A percentile compares a stretch with the other conserved stretches of the same genome.
phyloP scores from a whole-genome alignment of 35 echinoderm and acorn worm species.

The Anneissia japonica region DNA sequence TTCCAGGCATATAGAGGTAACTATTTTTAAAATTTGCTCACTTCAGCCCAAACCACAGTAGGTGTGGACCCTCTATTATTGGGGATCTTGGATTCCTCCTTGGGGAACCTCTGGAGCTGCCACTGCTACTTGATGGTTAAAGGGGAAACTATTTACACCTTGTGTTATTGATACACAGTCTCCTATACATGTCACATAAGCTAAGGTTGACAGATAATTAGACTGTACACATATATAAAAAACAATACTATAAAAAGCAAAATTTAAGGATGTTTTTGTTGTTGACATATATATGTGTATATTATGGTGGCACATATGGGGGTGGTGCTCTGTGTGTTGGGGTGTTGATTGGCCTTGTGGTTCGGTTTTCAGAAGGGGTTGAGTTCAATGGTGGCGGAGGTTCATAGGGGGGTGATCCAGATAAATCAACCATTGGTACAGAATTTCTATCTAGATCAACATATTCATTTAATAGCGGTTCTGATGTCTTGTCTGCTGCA shows the following conservation, averaged over 20 bases:
- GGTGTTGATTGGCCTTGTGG: conserved; percentile 58
- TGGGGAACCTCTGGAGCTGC: too few relatives aligned
- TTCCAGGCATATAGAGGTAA: too few relatives aligned
- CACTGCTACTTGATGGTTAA: too few relatives aligned
- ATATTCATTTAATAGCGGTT: conserved; percentile 64
- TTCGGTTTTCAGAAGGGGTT: conserved; percentile 70
- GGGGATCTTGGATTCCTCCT: too few relatives aligned
- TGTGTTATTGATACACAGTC: not conserved
- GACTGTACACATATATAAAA: not conserved
- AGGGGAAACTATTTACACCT: too few relatives aligned
- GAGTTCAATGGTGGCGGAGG: conserved; percentile 69
- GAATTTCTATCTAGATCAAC: conserved; percentile 60
- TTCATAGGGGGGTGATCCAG: conserved; percentile 68
- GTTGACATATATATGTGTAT: not conserved
- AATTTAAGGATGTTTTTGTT: not conserved
- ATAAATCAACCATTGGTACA: conserved; percentile 80
- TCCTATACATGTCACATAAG: not conserved
- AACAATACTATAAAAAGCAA: not conserved
- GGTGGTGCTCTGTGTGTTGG: conserved; percentile 83
- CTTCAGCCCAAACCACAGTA: too few relatives aligned
- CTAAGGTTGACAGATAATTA: not conserved
- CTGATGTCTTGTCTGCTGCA: conserved; percentile 32
- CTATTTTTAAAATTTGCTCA: too few relatives aligned
- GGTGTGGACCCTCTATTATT: too few relatives aligned
- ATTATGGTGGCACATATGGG: conserved; percentile 81